Evolutionary conservation across 1,140 invertebrate species (phyloP), one percentile per base, ranked within the genome.

Genomic region (Bombus ignitus): DNA sequence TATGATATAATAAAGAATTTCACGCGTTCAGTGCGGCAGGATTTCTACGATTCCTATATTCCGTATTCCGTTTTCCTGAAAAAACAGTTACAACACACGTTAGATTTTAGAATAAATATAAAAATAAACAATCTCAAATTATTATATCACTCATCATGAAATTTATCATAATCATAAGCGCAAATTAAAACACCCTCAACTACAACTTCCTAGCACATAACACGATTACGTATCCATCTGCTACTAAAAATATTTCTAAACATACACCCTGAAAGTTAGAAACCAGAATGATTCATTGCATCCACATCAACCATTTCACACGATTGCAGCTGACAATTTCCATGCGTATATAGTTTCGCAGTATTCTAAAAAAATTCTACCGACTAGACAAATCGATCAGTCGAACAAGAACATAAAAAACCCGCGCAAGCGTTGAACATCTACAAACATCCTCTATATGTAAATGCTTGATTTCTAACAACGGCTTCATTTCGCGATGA

Each of bases 321-420:
- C 12, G 28, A 62, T n/a, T 62, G 3, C 28, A 62, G 28, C 47
- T 53, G 47, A 53, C 28, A 62, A 62, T n/a, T 62, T 62, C 10
- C 28, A 62, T n/a, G 28, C 3, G 28, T 62, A 62, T 53, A 53
- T 22, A 53, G 18, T 8, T 53, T 4, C 12, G 0, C 28, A 10
- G 66, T 35, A 4, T 18, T 59, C 18, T 37, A 18, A 59, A 62
- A 77, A 81, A 85, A 42, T 84, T 53, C 28, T 71, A 73, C 9
- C n/a, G 44, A 37, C 28, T 28, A 72, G 10, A 62, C 75, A 35
- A 81, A 89, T 89, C 87, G 88, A 89, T 89, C 28, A 5, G 2
- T 53, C 18, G 47, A 53, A 8, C 8, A 22, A 66, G n/a, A 32
- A 32, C 15, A 18, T 53, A 70, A 70, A 37, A 70, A 39, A 39